Conservation (phyloP, 1,140 invertebrate species). For the Bombyx mori region ASM3026992v2 NC_085116.1:10326501-10327000, state of each 20-base stretch:
- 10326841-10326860: no score
- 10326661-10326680: conserved; percentile 53
- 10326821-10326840: no score
- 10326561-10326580: conserved; percentile 61
- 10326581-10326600: conserved; percentile 61
- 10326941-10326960: no score
- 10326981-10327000: no score
- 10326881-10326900: no score
- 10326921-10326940: no score
- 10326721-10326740: conserved; percentile 69
- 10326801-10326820: not conserved
- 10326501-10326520: conserved; percentile 44
- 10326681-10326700: conserved; percentile 59
- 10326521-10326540: conserved; percentile 44
- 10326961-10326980: no score
- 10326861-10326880: no score
- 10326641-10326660: conserved; percentile 60
- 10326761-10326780: conserved; percentile 2
- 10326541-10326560: conserved; percentile 33
- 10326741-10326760: conserved; percentile 69
- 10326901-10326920: no score
- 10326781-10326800: not conserved
- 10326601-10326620: conserved; percentile 65
- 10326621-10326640: conserved; percentile 64
- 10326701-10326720: conserved; percentile 56